Conservation (phyloP, 2,888 invertebrate genomes). For the Meiosimyza decipiens region DNA sequence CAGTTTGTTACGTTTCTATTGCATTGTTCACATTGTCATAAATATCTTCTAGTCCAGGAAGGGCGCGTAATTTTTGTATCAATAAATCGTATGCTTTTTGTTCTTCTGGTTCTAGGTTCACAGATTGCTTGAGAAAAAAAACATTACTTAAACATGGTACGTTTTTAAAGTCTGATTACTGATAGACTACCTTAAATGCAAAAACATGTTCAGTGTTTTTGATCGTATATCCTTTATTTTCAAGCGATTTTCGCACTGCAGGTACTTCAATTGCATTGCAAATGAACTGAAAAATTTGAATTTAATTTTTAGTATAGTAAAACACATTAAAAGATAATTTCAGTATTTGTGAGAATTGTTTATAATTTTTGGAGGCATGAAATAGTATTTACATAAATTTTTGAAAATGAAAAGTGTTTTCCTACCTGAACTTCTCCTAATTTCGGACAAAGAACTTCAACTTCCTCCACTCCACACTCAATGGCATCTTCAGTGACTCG, state of each 20-base stretch:
- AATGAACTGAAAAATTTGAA: conserved; percentile 69
- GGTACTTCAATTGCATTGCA: conserved; percentile 69
- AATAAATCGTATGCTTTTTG: conserved; percentile 67
- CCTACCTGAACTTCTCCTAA: conserved; percentile 58
- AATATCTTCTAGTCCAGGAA: conserved; percentile 72
- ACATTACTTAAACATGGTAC: no score
- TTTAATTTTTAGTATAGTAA: neutral
- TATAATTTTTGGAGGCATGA: no score
- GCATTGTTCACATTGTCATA: conserved; percentile 68
- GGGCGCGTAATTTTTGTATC: conserved; percentile 68
- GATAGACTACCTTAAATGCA: conserved; percentile 54
- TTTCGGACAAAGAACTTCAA: conserved; percentile 68
- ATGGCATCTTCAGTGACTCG: conserved; percentile 76
- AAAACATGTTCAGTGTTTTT: conserved; percentile 59
- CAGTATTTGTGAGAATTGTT: no score
- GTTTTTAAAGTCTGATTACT: no score
- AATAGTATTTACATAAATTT: no score
- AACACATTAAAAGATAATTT: no score
- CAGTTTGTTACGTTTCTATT: neutral
- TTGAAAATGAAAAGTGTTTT: neutral
- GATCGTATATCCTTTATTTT: conserved; percentile 54
- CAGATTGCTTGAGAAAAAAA: conserved; percentile 62
- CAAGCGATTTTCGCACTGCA: conserved; percentile 68
- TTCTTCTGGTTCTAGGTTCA: conserved; percentile 69
- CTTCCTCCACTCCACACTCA: conserved; percentile 76